Evolutionary conservation across 2,888 invertebrate species (phyloP).

Genomic region (Thysanoteuthis rhombus): DNA sequence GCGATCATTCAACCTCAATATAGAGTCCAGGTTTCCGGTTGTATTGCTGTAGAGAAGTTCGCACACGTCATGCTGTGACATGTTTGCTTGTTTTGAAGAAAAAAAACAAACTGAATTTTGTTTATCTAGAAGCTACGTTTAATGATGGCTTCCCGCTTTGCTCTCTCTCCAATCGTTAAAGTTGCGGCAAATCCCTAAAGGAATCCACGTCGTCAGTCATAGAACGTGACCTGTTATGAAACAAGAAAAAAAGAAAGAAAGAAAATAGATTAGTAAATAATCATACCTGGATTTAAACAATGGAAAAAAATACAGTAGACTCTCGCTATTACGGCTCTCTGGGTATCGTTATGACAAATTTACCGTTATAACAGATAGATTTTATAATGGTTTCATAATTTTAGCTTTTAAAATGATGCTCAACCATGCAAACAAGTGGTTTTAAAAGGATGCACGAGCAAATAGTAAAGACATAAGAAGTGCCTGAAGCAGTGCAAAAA

Average conservation of each 20-base stretch:
- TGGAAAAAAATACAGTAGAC: too few species aligned
- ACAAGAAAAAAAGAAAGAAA: not conserved
- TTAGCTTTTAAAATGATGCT: too few species aligned
- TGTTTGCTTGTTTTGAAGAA: not conserved
- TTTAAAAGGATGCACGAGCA: too few species aligned
- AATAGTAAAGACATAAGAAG: too few species aligned
- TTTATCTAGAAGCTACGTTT: not conserved
- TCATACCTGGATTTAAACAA: too few species aligned
- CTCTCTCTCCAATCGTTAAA: not conserved
- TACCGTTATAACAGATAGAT: too few species aligned
- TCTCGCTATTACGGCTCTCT: too few species aligned
- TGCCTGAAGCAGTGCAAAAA: too few species aligned
- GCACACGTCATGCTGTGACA: not conserved
- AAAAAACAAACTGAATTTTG: too few species aligned
- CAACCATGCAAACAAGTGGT: too few species aligned
- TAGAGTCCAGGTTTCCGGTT: not conserved
- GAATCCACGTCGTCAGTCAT: not conserved
- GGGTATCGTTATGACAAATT: too few species aligned
- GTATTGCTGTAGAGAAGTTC: slow-evolving; percentile 14
- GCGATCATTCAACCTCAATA: slow-evolving; percentile 36
- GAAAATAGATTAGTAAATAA: not conserved
- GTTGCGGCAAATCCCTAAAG: not conserved
- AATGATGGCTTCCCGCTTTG: not conserved
- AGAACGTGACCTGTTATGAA: not conserved
- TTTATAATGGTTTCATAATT: too few species aligned